Conservation (phyloP, 2,888 invertebrate genomes). For the Lasioglossum leucozonium region DNA sequence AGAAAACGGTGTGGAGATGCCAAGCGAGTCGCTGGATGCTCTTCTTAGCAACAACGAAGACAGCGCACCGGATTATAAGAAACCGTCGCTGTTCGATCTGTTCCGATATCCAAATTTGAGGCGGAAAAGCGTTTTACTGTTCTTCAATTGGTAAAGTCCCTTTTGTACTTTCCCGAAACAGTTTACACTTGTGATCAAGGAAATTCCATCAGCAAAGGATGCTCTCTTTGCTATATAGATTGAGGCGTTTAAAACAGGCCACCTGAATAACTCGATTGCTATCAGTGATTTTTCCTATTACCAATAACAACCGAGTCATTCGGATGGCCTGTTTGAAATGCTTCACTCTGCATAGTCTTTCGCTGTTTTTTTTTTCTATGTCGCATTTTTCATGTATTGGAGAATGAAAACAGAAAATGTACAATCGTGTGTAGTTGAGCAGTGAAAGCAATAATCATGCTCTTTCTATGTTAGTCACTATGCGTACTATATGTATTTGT, state of each 20-base stretch:
- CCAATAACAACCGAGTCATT: not conserved
- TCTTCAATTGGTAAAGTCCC: slow-evolving; percentile 89
- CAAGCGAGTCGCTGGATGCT: slow-evolving; percentile 86
- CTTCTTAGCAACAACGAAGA: slow-evolving; percentile 84
- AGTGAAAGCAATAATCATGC: not conserved
- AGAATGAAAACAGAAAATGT: not conserved
- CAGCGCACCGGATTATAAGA: slow-evolving; percentile 80
- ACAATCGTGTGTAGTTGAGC: not conserved
- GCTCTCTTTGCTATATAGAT: not conserved
- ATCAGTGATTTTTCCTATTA: not conserved
- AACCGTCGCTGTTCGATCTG: slow-evolving; percentile 87
- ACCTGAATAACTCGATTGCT: not conserved
- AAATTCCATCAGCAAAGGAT: not conserved
- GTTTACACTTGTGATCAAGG: not conserved
- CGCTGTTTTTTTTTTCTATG: not conserved
- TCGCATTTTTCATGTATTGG: not conserved
- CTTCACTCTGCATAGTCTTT: not conserved
- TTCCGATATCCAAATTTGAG: slow-evolving; percentile 88
- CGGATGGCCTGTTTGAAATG: not conserved
- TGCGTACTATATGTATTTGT: not conserved
- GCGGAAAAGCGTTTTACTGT: slow-evolving; percentile 88
- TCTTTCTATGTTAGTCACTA: not conserved
- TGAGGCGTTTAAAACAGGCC: not conserved
- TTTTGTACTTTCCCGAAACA: not conserved
- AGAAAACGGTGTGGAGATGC: slow-evolving; percentile 87